phyloP scores from a whole-genome alignment of 2,888 invertebrate genomes.

The Endomychus coccineus region DNA sequence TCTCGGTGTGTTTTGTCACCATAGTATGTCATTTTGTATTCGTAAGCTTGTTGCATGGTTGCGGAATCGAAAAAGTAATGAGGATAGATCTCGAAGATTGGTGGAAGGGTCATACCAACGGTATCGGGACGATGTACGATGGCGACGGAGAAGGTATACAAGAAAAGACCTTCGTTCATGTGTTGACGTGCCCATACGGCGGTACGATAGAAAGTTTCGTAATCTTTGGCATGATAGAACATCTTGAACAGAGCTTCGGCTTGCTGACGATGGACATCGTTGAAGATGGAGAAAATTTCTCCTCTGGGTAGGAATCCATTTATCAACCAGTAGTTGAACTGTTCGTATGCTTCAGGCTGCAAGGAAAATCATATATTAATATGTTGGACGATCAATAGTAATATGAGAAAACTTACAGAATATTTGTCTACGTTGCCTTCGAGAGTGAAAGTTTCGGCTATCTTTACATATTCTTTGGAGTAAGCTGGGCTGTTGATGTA shows the following conservation, averaged over 20 bases:
- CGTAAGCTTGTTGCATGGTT: conserved; percentile 58
- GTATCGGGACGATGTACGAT: conserved; percentile 57
- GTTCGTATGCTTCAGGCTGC: conserved; percentile 13
- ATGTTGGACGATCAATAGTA: conserved; percentile 1
- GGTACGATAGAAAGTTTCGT: conserved; percentile 60
- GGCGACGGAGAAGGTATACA: conserved; percentile 56
- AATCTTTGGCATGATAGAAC: conserved; percentile 63
- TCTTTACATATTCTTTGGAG: conserved; percentile 47
- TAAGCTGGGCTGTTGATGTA: conserved; percentile 57
- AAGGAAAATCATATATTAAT: conserved; percentile 2
- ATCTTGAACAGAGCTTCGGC: conserved; percentile 58
- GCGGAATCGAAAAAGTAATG: conserved; percentile 62
- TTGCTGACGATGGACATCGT: conserved; percentile 55
- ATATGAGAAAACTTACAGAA: conserved; percentile 18
- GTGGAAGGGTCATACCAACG: conserved; percentile 58
- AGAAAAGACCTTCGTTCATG: conserved; percentile 63
- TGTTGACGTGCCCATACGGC: conserved; percentile 60
- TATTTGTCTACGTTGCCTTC: conserved; percentile 51
- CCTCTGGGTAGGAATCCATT: conserved; percentile 52
- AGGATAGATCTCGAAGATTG: conserved; percentile 66
- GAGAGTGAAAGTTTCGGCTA: conserved; percentile 53
- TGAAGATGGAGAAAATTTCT: conserved; percentile 55
- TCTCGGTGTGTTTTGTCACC: conserved; percentile 5
- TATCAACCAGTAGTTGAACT: conserved; percentile 26
- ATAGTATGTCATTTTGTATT: conserved; percentile 51